Evolutionary conservation across 2,113 vertebrate species (phyloP), one percentile per base, ranked within the genome.

Genomic region (Turnix velox): DNA sequence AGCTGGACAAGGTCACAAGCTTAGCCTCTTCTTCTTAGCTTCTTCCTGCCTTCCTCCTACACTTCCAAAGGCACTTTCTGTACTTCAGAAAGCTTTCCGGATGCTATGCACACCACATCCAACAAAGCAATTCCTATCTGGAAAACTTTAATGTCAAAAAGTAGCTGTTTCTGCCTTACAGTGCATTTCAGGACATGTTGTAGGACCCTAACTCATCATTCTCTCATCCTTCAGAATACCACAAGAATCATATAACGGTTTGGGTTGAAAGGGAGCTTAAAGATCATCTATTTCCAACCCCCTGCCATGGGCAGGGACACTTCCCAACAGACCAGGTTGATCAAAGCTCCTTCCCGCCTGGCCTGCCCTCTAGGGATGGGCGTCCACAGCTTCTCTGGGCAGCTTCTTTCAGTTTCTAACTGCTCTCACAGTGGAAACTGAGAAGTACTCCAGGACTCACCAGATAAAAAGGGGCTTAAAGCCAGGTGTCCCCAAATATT

Each of bases 401-500:
- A 49, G 12, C 48, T 14, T 49, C 23, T 49, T 8, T 24, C 48
- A 25, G 24, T 2, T 12, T 7, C 48, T 25, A 11, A 48, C 46
- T 24, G 14, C 46, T 24, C 46, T 48, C 48, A 49, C 3, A 25
- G 48, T 25, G 12, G 25, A 25, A 49, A 18, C 9, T 0, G 18
- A 51, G 28, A 31, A 30, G 24, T 9, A 54, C 42, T 31, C 52
- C 35, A 31, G 48, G 9, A 54, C 19, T 57, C 35, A 11, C 2
- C 15, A 23, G 6, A 7, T 7, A 49, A 73, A 82, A 62, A 62
- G 27, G 23, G 13, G 15, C 7, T 52, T 55, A 62, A 71, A 57
- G 20, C 19, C 58, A 58, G 25, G 40, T 51, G 28, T 37, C 39
- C 9, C 3, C 22, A 43, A 59, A n/a, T 0, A 0, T 5, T 28